Conservation (phyloP, 2,113 vertebrate genomes). For the Sisor rabdophorus region DNA sequence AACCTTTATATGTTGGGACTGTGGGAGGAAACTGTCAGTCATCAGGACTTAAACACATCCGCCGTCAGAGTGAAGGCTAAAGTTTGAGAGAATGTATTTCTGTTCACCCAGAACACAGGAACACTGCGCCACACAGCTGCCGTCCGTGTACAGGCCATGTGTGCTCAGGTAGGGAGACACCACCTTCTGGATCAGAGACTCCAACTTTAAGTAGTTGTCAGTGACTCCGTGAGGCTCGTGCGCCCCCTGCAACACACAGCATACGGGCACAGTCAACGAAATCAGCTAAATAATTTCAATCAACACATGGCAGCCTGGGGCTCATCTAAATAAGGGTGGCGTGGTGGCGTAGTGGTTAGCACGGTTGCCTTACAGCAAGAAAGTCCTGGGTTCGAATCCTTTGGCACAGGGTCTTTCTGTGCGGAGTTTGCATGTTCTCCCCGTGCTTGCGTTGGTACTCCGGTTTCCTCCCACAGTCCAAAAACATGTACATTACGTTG, state of each 20-base stretch:
- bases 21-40: too few relatives aligned
- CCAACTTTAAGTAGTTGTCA: slow-evolving; percentile 88
- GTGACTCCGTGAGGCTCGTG: slow-evolving; percentile 87
- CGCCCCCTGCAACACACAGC: slow-evolving; percentile 76
- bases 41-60: neutral
- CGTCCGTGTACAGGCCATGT: slow-evolving; percentile 80
- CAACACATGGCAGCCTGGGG: too few relatives aligned
- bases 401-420: too few relatives aligned
- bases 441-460: too few relatives aligned
- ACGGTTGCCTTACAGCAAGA: too few relatives aligned
- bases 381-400: too few relatives aligned
- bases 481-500: too few relatives aligned
- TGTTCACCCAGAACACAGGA: slow-evolving; percentile 84
- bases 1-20: too few relatives aligned
- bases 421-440: too few relatives aligned
- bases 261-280: neutral
- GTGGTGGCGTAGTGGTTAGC: too few relatives aligned
- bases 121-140: slow-evolving; percentile 76
- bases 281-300: neutral
- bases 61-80: neutral
- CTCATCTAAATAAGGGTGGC: too few relatives aligned
- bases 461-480: too few relatives aligned
- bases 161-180: slow-evolving; percentile 93
- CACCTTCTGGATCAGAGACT: slow-evolving; percentile 88
- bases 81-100: neutral